Evolutionary conservation across 2,113 vertebrate genomes (phyloP).

Genomic region (Ctenodactylus gundi): DNA sequence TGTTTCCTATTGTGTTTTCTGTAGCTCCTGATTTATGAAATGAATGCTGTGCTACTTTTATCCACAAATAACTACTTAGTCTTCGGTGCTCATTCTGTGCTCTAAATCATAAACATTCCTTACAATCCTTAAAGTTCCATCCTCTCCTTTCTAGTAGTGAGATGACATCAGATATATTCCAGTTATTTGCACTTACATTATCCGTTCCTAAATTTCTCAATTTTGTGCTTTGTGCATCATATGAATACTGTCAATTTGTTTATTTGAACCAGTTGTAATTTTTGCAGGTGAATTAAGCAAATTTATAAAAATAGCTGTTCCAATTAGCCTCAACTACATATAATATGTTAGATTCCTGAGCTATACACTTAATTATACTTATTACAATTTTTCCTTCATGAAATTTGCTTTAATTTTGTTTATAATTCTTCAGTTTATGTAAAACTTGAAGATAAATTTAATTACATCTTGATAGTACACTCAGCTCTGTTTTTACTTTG

Average conservation of each 20-base stretch:
- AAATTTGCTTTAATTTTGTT: background rate
- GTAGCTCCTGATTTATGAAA: background rate
- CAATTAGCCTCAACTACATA: background rate
- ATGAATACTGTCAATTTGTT: background rate
- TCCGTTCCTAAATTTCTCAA: background rate
- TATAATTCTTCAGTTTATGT: background rate
- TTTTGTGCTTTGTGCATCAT: background rate
- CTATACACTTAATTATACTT: background rate
- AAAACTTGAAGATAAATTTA: background rate
- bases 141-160: background rate
- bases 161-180: background rate
- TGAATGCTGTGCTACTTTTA: background rate
- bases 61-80: background rate
- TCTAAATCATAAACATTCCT: background rate
- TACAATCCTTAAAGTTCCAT: background rate
- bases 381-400: background rate
- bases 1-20: background rate
- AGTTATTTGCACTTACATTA: background rate
- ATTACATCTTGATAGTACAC: background rate
- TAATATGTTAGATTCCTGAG: background rate
- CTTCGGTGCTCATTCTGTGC: fast-evolving
- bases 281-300: background rate
- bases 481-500: background rate
- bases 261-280: background rate
- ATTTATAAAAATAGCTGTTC: background rate